Conservation (phyloP, 2,113 vertebrate genomes). For the Mus musculus region DNA sequence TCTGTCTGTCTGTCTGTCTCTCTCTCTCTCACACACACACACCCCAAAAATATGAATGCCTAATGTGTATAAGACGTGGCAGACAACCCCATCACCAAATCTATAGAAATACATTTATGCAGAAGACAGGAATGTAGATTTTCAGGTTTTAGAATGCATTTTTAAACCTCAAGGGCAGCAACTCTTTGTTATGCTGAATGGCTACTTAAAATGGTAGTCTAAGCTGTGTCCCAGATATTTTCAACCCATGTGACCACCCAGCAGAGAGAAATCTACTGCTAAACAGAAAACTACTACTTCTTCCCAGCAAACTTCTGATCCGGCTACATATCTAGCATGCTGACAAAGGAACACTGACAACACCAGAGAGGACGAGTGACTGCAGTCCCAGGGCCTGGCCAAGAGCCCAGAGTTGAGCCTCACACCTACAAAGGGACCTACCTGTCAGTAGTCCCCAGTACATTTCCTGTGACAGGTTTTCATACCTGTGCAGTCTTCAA, state of each 20-base stretch:
- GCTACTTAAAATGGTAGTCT: background rate
- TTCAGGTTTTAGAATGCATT: background rate
- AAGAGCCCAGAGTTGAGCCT: background rate
- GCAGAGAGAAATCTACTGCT: background rate
- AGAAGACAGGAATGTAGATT: background rate
- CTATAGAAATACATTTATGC: background rate
- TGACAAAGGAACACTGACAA: too few species aligned
- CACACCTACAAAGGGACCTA: too few species aligned
- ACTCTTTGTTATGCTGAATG: background rate
- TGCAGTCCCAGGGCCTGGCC: background rate
- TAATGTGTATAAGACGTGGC: background rate
- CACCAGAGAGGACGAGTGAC: background rate
- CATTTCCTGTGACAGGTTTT: too few species aligned
- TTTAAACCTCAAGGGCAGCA: background rate
- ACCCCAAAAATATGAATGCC: background rate
- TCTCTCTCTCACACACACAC: too few species aligned
- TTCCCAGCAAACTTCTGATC: fast-evolving
- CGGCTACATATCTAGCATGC: background rate
- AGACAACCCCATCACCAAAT: background rate
- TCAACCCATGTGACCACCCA: background rate
- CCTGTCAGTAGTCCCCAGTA: background rate
- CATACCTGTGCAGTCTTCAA: background rate
- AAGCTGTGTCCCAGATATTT: background rate
- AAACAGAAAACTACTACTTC: background rate
- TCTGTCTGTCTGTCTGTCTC: too few species aligned